Evolutionary conservation across 2,113 vertebrate species (phyloP).

Genomic region (Scolopax mira): DNA sequence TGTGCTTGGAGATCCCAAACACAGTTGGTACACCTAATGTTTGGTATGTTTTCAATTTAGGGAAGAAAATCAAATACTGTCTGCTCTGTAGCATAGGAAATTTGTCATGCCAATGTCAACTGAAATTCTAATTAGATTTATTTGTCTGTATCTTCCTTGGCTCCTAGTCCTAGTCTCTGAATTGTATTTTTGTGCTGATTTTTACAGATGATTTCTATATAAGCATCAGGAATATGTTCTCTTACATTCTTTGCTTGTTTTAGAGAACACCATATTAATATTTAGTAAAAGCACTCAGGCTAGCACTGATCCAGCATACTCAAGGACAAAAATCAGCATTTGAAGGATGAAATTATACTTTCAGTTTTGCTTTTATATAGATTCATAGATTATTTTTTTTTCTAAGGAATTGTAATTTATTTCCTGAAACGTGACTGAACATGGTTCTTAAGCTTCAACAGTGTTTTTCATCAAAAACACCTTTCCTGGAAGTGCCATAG

Average conservation of each 20-base stretch:
- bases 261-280: neutral
- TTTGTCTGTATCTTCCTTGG: neutral
- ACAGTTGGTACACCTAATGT: rapidly evolving
- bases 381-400: neutral
- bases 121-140: neutral
- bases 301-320: neutral
- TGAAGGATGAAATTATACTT: neutral
- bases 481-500: neutral
- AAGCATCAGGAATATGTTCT: neutral
- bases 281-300: neutral
- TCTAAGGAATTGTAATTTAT: neutral
- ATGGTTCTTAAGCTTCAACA: neutral
- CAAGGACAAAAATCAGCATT: neutral
- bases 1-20: neutral
- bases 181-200: neutral
- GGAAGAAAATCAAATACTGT: neutral
- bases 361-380: rapidly evolving
- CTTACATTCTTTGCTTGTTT: neutral
- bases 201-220: neutral
- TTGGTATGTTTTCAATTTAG: neutral
- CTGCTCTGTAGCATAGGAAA: neutral
- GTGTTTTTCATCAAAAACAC: neutral
- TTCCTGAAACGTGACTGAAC: rapidly evolving
- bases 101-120: neutral
- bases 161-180: neutral